phyloP scores from a whole-genome alignment of 2,888 invertebrate species.

The Campoplex nolae region DNA sequence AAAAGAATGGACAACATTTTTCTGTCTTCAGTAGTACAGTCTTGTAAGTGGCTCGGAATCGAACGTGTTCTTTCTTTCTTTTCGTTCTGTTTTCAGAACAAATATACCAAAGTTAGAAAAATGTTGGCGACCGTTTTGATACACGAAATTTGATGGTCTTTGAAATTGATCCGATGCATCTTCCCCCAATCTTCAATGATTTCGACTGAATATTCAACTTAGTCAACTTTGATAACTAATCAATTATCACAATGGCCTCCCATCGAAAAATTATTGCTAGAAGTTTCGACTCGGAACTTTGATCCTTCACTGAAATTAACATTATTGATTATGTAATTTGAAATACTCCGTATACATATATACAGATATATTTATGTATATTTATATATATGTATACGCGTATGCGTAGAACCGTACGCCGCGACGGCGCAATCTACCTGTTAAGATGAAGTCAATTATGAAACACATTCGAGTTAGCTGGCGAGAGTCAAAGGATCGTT shows the following conservation, averaged over 20 bases:
- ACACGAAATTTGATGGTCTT: background rate
- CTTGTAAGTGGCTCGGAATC: background rate
- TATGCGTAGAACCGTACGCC: conserved; percentile 59
- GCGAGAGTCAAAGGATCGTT: conserved; percentile 35
- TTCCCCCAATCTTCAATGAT: too few relatives aligned
- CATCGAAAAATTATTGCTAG: background rate
- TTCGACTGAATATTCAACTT: too few relatives aligned
- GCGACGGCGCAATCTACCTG: conserved; percentile 75
- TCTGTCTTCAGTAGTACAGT: background rate
- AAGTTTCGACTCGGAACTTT: background rate
- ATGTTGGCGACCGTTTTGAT: background rate
- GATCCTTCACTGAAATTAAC: background rate
- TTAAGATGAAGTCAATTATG: conserved; percentile 82
- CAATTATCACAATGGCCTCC: background rate
- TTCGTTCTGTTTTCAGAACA: background rate
- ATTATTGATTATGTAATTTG: background rate
- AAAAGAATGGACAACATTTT: background rate
- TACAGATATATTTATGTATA: background rate
- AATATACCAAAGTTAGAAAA: background rate
- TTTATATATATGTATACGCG: conserved; percentile 31
- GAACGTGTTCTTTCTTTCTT: background rate
- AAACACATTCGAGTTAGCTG: conserved; percentile 66
- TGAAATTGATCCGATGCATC: too few relatives aligned
- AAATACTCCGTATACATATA: background rate
- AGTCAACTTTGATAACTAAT: background rate